Conservation (phyloP, 2,888 invertebrate species). For the Archips xylosteana region DNA sequence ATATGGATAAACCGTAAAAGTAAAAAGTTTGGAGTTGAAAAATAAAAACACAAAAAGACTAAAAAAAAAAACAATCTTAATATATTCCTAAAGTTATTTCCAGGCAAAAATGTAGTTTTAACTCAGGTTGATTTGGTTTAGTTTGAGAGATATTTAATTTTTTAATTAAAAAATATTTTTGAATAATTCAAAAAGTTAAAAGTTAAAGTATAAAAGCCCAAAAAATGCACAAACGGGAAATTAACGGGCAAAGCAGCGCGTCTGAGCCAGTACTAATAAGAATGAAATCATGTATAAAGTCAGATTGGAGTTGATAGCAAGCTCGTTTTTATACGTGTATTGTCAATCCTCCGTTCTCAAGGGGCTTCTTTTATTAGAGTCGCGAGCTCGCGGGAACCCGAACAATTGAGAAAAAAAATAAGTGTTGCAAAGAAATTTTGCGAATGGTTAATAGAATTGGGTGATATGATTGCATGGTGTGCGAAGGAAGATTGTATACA, state of each 20-base stretch:
- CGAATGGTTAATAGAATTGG: slow-evolving; percentile 33
- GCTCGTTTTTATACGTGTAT: slow-evolving; percentile 33
- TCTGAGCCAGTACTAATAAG: not conserved
- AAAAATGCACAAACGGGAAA: not conserved
- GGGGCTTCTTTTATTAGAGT: slow-evolving; percentile 39
- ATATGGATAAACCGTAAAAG: too few relatives aligned
- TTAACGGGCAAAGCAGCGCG: not conserved
- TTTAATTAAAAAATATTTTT: too few relatives aligned
- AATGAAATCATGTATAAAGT: slow-evolving; percentile 30
- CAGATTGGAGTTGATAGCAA: slow-evolving; percentile 36
- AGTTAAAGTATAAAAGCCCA: not conserved
- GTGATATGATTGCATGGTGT: slow-evolving; percentile 23
- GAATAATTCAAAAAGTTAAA: too few relatives aligned
- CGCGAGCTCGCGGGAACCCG: slow-evolving; percentile 15
- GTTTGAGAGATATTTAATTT: too few relatives aligned
- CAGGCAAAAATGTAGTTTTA: too few relatives aligned
- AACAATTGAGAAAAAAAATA: slow-evolving; percentile 26
- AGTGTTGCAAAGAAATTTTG: slow-evolving; percentile 26
- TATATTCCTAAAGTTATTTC: too few relatives aligned
- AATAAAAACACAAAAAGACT: too few relatives aligned
- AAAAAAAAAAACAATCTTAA: too few relatives aligned
- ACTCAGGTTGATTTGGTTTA: too few relatives aligned
- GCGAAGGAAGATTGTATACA: slow-evolving; percentile 3
- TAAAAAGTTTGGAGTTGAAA: too few relatives aligned
- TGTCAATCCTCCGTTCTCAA: slow-evolving; percentile 33